Evolutionary conservation across 2,888 invertebrate genomes (phyloP), one percentile per base, ranked within the genome.

Genomic region (Clistopyga incitator): DNA sequence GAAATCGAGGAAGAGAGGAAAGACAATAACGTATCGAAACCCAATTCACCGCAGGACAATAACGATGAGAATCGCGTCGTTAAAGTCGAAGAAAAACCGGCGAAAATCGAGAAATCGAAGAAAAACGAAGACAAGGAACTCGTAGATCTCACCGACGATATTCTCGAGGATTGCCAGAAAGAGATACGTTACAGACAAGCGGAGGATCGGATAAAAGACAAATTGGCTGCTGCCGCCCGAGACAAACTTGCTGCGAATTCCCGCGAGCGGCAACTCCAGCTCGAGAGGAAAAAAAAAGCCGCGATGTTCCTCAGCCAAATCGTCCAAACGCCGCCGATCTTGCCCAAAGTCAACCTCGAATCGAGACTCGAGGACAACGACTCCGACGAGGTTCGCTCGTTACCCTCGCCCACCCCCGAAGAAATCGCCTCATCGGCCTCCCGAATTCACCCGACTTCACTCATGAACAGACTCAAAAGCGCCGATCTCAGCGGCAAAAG

Each of bases 201-300:
- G 6, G 95, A 95, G 86, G 95, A 95, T 84, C 94, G 94, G 77
- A 93, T 95, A 0, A 95, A 94, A 89, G 95, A 95, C 84, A 95
- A 95, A 88, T 88, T 95, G 81, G 94, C 94, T 1, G 92, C 94
- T 81, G 92, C 94, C 82, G 94, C 96, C 84, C 93, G 94, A 88
- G 95, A 95, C 90, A 93, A 95, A 86, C 91, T 94, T 85, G 89
- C 83, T 86, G 92, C n/a, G 18, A 90, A 87, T 29, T 91, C 90
- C 0, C 88, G 95, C 88, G 92, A 95, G 91, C 84, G 94, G 84
- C 92, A 96, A 92, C 92, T 96, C 81, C 97, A 97, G 89, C 90
- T 95, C 86, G 97, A 97, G 91, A 94, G 98, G 0, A 96, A 97
- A 87, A 95, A 96, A 34, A 96, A 97, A 88, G 98, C 98, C 0